phyloP scores from a whole-genome alignment of 2,797 vertebrate species.

The Galago senegalensis region DNA sequence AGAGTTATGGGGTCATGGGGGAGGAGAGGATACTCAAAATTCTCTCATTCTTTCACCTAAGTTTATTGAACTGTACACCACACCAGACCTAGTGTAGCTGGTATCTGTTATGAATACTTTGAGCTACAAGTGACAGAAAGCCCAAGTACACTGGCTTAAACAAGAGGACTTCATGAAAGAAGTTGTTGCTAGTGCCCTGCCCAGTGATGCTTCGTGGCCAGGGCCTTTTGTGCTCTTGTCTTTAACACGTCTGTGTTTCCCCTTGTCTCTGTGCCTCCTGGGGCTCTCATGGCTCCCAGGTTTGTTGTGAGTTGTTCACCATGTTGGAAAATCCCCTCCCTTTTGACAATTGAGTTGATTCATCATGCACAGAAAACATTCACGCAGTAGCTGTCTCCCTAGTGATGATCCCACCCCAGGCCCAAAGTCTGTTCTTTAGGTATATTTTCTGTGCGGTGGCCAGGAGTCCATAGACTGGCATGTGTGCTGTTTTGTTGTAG shows the following conservation, averaged over 20 bases:
- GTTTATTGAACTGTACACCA: no score
- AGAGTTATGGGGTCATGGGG: not conserved
- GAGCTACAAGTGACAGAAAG: no score
- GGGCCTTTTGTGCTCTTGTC: no score
- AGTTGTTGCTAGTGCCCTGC: not conserved
- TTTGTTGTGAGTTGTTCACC: not conserved
- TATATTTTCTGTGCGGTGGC: not conserved
- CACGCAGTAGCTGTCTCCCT: rapidly evolving
- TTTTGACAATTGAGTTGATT: no score
- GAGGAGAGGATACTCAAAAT: not conserved
- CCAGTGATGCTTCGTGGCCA: rapidly evolving
- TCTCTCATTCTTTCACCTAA: not conserved
- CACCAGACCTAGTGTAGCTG: not conserved
- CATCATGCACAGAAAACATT: rapidly evolving
- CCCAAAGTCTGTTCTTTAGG: rapidly evolving
- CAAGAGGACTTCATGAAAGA: not conserved
- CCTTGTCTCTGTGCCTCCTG: not conserved
- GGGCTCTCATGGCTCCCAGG: not conserved
- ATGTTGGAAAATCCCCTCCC: not conserved
- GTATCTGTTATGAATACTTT: not conserved
- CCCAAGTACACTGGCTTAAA: not conserved
- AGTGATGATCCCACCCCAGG: not conserved
- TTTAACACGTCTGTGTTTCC: rapidly evolving
- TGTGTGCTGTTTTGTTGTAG: rapidly evolving
- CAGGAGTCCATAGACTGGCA: not conserved